A percentile compares a stretch with the other conserved stretches of the same genome.
phyloP scores from a whole-genome alignment of 2,113 vertebrate genomes.

The Planiliza haematocheilus region DNA sequence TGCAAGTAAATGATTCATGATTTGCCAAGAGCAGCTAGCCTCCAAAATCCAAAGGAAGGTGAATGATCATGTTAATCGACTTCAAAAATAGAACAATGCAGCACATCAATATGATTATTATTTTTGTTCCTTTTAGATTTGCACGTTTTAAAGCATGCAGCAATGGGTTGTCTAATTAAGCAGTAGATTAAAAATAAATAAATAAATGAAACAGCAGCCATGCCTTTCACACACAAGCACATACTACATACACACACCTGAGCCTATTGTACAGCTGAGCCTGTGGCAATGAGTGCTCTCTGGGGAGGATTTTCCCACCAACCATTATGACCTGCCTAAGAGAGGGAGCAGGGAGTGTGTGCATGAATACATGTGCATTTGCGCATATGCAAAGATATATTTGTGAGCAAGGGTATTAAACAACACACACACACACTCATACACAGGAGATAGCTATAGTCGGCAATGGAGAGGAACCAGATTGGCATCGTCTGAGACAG shows the following conservation, averaged over 20 bases:
- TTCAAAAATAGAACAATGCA: slow-evolving; percentile 23
- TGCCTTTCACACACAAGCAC: slow-evolving; percentile 48
- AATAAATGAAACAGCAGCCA: slow-evolving; percentile 52
- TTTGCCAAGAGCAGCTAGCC: slow-evolving; percentile 51
- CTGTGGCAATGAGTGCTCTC: slow-evolving; percentile 77
- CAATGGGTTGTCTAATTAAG: slow-evolving; percentile 36
- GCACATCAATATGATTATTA: slow-evolving; percentile 2
- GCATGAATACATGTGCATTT: slow-evolving; percentile 66
- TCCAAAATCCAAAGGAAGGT: slow-evolving; percentile 54
- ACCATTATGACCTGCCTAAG: slow-evolving; percentile 77
- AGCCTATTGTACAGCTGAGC: slow-evolving; percentile 81
- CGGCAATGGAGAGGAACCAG: slow-evolving; percentile 74
- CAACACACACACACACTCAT: slow-evolving; percentile 36
- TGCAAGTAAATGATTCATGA: slow-evolving; percentile 65
- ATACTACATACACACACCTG: slow-evolving; percentile 71
- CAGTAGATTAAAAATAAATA: slow-evolving; percentile 35
- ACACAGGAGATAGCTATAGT: slow-evolving; percentile 61
- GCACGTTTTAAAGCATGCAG: slow-evolving; percentile 8
- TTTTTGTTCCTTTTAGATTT: background rate
- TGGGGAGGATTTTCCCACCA: slow-evolving; percentile 81
- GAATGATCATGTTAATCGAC: slow-evolving; percentile 50
- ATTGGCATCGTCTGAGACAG: slow-evolving; percentile 77
- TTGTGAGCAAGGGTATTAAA: slow-evolving; percentile 51
- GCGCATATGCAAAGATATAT: slow-evolving; percentile 66
- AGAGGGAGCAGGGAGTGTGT: slow-evolving; percentile 68